phyloP scores from a whole-genome alignment of 2,888 invertebrate genomes.

The Netelia inedita region DNA sequence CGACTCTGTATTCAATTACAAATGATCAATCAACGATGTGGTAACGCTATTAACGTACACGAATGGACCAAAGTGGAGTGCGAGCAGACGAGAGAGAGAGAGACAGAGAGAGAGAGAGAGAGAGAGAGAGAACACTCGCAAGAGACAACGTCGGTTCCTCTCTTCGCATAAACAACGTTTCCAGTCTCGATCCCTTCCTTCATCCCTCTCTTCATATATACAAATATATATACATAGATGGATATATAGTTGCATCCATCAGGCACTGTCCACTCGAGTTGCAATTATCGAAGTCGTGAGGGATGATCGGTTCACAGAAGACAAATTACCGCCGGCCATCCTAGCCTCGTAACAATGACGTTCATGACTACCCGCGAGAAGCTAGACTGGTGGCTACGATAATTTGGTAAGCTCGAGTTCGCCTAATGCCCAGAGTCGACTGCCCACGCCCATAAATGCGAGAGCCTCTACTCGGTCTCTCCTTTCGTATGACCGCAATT shows the following conservation, averaged over 20 bases:
- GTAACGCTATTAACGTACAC: constrained; percentile 51
- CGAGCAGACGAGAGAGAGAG: constrained; percentile 4
- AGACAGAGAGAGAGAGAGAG: constrained; percentile 6
- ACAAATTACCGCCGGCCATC: constrained; percentile 57
- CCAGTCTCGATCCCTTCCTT: constrained; percentile 13
- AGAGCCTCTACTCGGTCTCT: too few species aligned
- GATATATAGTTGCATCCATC: neutral
- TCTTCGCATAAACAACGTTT: constrained; percentile 59
- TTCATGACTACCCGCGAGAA: constrained; percentile 47
- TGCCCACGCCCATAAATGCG: too few species aligned
- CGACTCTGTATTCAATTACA: constrained; percentile 64
- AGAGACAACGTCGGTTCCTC: neutral
- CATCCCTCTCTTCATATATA: neutral
- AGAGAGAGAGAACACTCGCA: constrained; percentile 14
- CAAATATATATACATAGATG: neutral
- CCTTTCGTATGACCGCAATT: too few species aligned
- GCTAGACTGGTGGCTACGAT: constrained; percentile 30
- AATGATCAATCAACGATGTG: constrained; percentile 65
- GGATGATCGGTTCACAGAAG: constrained; percentile 66
- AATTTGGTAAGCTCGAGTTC: constrained; percentile 60
- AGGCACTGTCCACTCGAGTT: constrained; percentile 45
- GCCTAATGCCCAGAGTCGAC: constrained; percentile 15
- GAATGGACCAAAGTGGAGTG: constrained; percentile 51
- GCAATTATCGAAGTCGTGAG: constrained; percentile 63
- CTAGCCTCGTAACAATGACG: constrained; percentile 54